Evolutionary conservation across 2,888 invertebrate species (phyloP), one percentile per base, ranked within the genome.

Genomic region (Shargacucullia verbasci): DNA sequence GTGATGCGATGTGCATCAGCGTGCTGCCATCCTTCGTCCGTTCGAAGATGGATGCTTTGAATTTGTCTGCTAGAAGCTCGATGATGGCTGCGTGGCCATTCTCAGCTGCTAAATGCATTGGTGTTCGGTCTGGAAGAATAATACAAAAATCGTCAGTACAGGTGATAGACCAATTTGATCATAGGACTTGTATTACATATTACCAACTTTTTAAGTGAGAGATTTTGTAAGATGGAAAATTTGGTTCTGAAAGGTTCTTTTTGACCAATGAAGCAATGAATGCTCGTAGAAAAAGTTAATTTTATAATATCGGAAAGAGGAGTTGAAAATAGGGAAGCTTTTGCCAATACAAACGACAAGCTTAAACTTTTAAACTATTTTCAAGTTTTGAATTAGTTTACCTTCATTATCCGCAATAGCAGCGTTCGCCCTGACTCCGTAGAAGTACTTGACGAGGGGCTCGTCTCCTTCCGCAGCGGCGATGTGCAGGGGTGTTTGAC

Each of bases 1-100:
- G 95, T 0, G 99, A 99, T 0, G 99, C 99, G 65, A 99, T 99
- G 88, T 99, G 99, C 98, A 99, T 99, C 65, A 99, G 94, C 0
- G 99, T 99, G 81, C 98, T 99, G 53, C 99, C 99, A 88, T 99
- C 99, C 89, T 99, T 99, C 1, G 99, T 99, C 66, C 99, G 95
- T 89, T 99, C 98, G 84, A 98, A 97, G 79, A 99, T 98, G 71
- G 99, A 99, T 1, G 99, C 99, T 88, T 98, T 98, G 93, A 99
- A 99, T 91, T 99, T 99, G 87, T 99, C 99, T 0, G 99, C 98
- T 48, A 99, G 93, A 5, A 99, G 95, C 88, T 99, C 99, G 61
- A 99, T 99, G 80, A 99, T 97, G 50, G 96, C 96, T 1, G 99
- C 99, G 87, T 99, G 98, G 0, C 99, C 99, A 81, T 98, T 97